Percentiles rank a stretch among this genome's conserved stretches.
Evolutionary conservation across 1,140 invertebrate genomes (phyloP).

Genomic region (Drosophila mojavensis): DNA sequence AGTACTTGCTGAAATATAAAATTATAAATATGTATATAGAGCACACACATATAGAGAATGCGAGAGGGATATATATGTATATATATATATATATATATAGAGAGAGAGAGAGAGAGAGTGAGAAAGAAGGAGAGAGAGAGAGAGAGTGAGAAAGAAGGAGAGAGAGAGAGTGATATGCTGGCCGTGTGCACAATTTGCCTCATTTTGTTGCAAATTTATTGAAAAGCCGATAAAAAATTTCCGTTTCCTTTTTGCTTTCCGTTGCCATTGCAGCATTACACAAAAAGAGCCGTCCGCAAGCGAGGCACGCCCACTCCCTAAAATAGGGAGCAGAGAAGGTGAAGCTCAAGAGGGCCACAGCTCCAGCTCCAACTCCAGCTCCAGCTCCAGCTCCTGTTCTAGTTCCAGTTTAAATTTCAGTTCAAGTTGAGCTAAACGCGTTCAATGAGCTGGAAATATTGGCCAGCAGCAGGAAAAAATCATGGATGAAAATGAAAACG

Average conservation of each 20-base stretch:
- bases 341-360: background rate
- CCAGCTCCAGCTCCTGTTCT: background rate
- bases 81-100: no score
- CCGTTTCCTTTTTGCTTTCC: constrained; percentile 61
- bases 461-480: constrained; percentile 12
- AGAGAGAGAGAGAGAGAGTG: no score
- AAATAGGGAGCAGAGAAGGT: constrained; percentile 3
- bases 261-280: constrained; percentile 47
- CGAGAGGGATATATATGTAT: no score
- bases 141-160: no score
- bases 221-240: constrained; percentile 69
- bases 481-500: background rate
- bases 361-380: background rate
- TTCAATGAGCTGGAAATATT: constrained; percentile 71
- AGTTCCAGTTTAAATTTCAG: constrained; percentile 10
- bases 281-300: constrained; percentile 5
- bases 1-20: constrained; percentile 12
- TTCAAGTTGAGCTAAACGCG: constrained; percentile 21
- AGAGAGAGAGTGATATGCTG: background rate
- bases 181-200: constrained; percentile 31
- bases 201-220: constrained; percentile 73
- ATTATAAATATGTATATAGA: constrained; percentile 2
- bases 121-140: no score
- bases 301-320: background rate
- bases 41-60: constrained; percentile 5